Evolutionary conservation across 2,888 invertebrate species (phyloP).

Genomic region (Eutolmus rufibarbis): DNA sequence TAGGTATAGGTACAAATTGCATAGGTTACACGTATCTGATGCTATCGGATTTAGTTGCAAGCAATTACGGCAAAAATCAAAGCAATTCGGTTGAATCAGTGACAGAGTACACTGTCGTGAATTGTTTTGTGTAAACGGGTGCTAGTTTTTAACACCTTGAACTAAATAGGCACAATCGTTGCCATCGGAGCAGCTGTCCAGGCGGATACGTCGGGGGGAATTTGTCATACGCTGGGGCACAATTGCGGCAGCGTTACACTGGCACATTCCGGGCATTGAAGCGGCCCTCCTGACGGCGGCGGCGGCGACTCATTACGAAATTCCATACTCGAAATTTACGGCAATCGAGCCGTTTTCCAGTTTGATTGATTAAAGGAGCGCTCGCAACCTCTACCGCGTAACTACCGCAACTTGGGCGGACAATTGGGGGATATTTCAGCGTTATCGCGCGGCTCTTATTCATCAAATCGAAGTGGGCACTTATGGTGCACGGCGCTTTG

Average conservation of each 20-base stretch:
- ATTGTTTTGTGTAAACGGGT: not conserved
- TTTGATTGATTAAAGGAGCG: slow-evolving; percentile 18
- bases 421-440: not conserved
- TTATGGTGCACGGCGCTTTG: not conserved
- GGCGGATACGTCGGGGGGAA: not conserved
- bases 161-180: not conserved
- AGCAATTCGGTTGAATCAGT: not conserved
- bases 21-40: not conserved
- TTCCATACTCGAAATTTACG: not conserved
- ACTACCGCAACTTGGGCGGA: not conserved
- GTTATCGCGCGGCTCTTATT: slow-evolving; percentile 1
- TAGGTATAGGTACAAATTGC: not conserved
- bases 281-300: not conserved
- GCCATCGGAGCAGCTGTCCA: not conserved
- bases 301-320: not conserved
- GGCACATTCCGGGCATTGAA: not conserved
- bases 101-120: not conserved
- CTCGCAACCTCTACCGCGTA: not conserved
- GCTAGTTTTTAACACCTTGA: not conserved
- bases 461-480: not conserved
- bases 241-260: not conserved
- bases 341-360: not conserved
- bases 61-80: not conserved
- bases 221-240: not conserved
- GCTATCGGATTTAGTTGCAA: not conserved